Evolutionary conservation across 2,797 vertebrate species (phyloP).

Genomic region (Hypotaenidia philippensis): DNA sequence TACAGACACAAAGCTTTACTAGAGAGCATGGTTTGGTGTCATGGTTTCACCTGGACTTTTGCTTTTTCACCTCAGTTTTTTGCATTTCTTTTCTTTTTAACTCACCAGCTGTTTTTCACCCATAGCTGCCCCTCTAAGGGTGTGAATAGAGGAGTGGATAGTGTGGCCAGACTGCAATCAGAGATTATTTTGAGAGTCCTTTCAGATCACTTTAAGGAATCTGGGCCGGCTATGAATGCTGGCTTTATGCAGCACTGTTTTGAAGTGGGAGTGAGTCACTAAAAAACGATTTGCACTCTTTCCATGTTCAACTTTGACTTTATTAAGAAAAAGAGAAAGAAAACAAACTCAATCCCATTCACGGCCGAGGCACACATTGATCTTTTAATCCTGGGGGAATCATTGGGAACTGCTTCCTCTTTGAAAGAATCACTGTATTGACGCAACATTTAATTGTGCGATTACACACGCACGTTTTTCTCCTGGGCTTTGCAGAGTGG

Average conservation of each 20-base stretch:
- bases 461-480: background rate
- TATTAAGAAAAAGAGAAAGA: conserved; percentile 64
- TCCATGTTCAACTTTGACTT: conserved; percentile 61
- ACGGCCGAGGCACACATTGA: background rate
- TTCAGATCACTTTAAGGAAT: conserved; percentile 49
- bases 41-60: background rate
- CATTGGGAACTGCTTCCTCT: background rate
- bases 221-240: background rate
- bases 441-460: background rate
- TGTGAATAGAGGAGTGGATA: background rate
- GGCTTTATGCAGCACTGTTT: conserved; percentile 44
- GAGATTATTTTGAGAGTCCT: conserved; percentile 57
- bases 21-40: background rate
- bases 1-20: background rate
- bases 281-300: conserved; percentile 64
- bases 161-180: conserved; percentile 13
- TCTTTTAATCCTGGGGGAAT: conserved; percentile 40
- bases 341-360: conserved; percentile 49
- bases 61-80: background rate
- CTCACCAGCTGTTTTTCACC: background rate
- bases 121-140: background rate
- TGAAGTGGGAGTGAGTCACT: conserved; percentile 72
- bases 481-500: background rate
- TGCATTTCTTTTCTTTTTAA: background rate
- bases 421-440: background rate